A percentile compares a stretch with the other conserved stretches of the same genome.
Evolutionary conservation across 2,797 vertebrate species (phyloP).

Genomic region (Acrocephalus scirpaceus): DNA sequence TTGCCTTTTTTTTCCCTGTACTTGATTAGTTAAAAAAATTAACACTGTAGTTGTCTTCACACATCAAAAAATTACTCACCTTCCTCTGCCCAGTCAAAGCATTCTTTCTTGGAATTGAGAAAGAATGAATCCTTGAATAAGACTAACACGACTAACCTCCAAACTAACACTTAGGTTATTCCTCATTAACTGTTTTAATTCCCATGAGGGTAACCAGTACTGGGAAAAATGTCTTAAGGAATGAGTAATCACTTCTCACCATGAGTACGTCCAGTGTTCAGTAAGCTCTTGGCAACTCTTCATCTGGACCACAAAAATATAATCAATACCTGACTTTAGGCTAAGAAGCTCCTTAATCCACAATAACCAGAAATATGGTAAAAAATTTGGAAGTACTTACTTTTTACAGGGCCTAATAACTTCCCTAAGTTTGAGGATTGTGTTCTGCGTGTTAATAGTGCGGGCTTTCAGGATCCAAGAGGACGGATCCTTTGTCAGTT

Average conservation of each 20-base stretch:
- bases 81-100: not conserved
- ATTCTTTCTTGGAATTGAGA: not conserved
- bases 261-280: not conserved
- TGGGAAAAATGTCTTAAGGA: not conserved
- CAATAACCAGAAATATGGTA: not conserved
- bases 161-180: not conserved
- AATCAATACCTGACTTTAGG: not conserved
- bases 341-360: not conserved
- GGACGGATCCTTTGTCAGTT: not conserved
- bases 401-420: not conserved
- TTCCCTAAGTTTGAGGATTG: not conserved
- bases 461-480: not conserved
- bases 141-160: not conserved
- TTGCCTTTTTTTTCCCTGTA: not conserved
- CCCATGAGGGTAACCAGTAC: not conserved
- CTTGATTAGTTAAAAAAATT: not conserved
- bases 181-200: not conserved
- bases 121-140: not conserved
- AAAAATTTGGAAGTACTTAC: not conserved
- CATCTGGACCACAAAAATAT: not conserved
- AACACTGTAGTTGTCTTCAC: not conserved
- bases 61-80: not conserved
- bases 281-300: not conserved
- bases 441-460: not conserved
- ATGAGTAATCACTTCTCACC: not conserved